These are phyloP conservation scores for Tetraneura akinire DNA, from an alignment of 1,140 invertebrate genomes.

Conservation along the genomic window DNA sequence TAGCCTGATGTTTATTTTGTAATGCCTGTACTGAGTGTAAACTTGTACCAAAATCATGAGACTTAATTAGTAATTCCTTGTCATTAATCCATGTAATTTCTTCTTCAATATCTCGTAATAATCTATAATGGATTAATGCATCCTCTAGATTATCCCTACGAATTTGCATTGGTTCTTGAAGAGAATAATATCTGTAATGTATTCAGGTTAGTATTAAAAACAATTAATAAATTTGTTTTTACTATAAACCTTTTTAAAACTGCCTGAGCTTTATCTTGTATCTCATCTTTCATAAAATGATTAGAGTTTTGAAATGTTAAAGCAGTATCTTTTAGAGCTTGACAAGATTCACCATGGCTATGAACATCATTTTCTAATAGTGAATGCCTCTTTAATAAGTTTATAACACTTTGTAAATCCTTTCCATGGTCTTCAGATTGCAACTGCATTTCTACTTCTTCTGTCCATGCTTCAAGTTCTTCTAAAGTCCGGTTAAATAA, in stretches of 20 bases:
- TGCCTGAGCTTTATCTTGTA: constrained; percentile 70
- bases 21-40: constrained; percentile 91
- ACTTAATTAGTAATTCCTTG: constrained; percentile 80
- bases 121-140: constrained; percentile 80
- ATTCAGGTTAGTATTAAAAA: not conserved
- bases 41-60: constrained; percentile 75
- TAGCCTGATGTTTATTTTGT: constrained; percentile 89
- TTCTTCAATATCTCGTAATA: constrained; percentile 82
- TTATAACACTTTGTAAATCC: constrained; percentile 80
- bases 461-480: constrained; percentile 88
- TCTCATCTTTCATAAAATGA: constrained; percentile 85
- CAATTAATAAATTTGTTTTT: not conserved
- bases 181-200: constrained; percentile 69
- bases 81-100: constrained; percentile 83
- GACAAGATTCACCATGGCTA: constrained; percentile 76
- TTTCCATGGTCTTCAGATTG: constrained; percentile 82
- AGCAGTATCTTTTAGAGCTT: constrained; percentile 76
- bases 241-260: constrained; percentile 66
- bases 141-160: constrained; percentile 87
- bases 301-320: constrained; percentile 71
- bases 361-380: constrained; percentile 79
- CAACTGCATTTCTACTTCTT: constrained; percentile 80
- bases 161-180: constrained; percentile 88
- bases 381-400: constrained; percentile 83
- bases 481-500: constrained; percentile 82